Percentiles rank a stretch among this genome's conserved stretches.
These are phyloP conservation scores for Cirrhinus mrigala DNA, from an alignment of 2,797 vertebrate species.

Conservation along the genomic window DNA sequence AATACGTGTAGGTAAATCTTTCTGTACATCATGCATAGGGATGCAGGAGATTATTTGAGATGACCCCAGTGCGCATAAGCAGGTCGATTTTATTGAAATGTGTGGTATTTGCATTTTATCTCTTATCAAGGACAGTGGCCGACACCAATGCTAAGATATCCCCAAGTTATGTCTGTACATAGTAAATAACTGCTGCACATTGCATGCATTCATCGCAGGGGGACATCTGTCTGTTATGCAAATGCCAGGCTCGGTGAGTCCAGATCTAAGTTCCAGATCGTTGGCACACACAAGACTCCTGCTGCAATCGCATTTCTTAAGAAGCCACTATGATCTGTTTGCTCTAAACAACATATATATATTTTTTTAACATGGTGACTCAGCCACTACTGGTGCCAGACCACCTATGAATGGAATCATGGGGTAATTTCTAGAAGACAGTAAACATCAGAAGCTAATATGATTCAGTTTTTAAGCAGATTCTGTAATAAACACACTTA, in stretches of 20 bases:
- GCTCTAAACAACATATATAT: not conserved
- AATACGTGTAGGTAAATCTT: not conserved
- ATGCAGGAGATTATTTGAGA: not conserved
- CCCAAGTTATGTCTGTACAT: not conserved
- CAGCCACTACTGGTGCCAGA: not conserved
- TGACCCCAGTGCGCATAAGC: not conserved
- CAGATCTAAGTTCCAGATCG: constrained; percentile 23
- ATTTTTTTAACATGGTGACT: no score
- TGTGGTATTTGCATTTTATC: constrained; percentile 11
- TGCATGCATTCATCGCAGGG: constrained; percentile 15
- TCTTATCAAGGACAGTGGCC: not conserved
- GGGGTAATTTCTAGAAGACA: not conserved
- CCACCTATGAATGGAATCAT: not conserved
- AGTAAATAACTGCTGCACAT: not conserved
- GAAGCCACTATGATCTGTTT: constrained; percentile 14
- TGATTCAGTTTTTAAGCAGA: not conserved
- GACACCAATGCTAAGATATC: constrained; percentile 5
- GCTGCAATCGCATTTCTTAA: not conserved
- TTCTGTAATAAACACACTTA: not conserved
- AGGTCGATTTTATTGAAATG: not conserved
- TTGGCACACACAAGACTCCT: not conserved
- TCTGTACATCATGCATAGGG: not conserved
- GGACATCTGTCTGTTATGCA: constrained; percentile 60
- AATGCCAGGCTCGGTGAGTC: constrained; percentile 37
- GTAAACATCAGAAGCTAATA: not conserved